A percentile compares a stretch with the other conserved stretches of the same genome.
Evolutionary conservation across 2,797 vertebrate species (phyloP).

Genomic region (Tapera naevia): DNA sequence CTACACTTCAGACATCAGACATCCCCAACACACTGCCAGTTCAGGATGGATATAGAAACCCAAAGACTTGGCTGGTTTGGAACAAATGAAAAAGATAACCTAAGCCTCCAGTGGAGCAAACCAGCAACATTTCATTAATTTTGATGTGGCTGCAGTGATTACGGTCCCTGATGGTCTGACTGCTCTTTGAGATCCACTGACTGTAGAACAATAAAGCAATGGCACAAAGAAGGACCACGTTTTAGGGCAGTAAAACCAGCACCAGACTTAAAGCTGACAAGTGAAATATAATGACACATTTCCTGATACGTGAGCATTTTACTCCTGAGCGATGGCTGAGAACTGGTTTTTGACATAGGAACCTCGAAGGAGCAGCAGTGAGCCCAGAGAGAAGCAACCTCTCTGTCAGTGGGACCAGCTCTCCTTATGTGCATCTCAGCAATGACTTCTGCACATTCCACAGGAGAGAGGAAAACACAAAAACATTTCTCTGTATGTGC

Average conservation of each 20-base stretch:
- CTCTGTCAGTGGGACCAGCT: not conserved
- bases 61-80: not conserved
- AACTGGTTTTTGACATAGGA: not conserved
- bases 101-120: not conserved
- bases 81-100: not conserved
- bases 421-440: not conserved
- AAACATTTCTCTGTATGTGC: not conserved
- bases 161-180: not conserved
- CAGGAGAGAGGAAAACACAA: not conserved
- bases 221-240: fast-evolving
- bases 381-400: not conserved
- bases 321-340: not conserved
- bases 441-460: not conserved
- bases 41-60: not conserved
- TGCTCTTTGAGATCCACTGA: not conserved
- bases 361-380: not conserved
- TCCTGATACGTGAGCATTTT: not conserved
- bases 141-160: not conserved
- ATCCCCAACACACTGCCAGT: fast-evolving
- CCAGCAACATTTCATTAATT: not conserved
- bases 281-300: not conserved
- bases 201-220: not conserved
- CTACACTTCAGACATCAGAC: not conserved
- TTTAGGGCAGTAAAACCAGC: not conserved
- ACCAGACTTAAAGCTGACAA: not conserved